Conservation (phyloP, 2,888 invertebrate species). For the Phorcus lineatus region DNA sequence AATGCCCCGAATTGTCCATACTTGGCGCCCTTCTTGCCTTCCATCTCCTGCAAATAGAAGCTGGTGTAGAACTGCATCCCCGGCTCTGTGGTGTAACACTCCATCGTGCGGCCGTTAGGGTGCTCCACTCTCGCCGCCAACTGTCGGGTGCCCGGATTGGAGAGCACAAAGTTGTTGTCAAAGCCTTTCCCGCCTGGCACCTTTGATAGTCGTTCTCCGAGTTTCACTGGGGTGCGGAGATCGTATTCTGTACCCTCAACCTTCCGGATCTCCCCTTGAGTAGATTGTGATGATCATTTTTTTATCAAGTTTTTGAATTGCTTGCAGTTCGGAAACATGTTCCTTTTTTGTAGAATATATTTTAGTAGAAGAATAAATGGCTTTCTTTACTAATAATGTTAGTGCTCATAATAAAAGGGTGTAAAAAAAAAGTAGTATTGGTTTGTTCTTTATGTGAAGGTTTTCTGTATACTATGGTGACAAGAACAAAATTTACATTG, state of each 20-base stretch:
- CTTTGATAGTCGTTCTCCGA: slow-evolving; percentile 82
- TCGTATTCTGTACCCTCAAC: slow-evolving; percentile 86
- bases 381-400: too few relatives aligned
- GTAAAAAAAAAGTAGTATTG: too few relatives aligned
- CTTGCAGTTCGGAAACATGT: too few relatives aligned
- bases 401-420: too few relatives aligned
- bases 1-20: slow-evolving; percentile 88
- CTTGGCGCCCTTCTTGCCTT: slow-evolving; percentile 83
- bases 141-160: slow-evolving; percentile 11
- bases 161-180: slow-evolving; percentile 88
- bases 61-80: slow-evolving; percentile 93
- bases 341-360: background rate
- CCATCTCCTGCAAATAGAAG: slow-evolving; percentile 79
- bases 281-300: background rate
- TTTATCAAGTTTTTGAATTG: background rate
- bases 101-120: slow-evolving; percentile 83
- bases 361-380: too few relatives aligned
- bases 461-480: too few relatives aligned
- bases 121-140: slow-evolving; percentile 64
- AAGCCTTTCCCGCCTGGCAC: slow-evolving; percentile 83
- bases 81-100: slow-evolving; percentile 90
- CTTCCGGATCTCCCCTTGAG: slow-evolving; percentile 82
- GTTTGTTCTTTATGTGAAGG: too few relatives aligned
- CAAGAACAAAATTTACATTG: too few relatives aligned
- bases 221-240: slow-evolving; percentile 81